Percentiles rank a stretch among this genome's conserved stretches.
phyloP scores from a whole-genome alignment of 2,113 vertebrate genomes.

The Ammodramus savannarum region DNA sequence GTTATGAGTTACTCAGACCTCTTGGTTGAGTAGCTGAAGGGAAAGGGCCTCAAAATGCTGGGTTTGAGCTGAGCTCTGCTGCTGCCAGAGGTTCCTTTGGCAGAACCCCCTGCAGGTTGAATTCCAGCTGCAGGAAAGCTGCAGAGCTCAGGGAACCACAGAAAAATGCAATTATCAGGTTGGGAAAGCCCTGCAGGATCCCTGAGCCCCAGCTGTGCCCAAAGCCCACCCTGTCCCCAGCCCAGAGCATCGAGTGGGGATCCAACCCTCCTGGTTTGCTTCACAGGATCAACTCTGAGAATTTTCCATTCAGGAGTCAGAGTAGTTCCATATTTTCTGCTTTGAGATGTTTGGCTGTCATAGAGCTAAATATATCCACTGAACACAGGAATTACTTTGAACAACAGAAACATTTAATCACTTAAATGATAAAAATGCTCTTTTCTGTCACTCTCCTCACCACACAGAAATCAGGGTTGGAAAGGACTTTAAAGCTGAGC shows the following conservation, averaged over 20 bases:
- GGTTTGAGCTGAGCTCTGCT: background rate
- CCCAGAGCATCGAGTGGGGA: background rate
- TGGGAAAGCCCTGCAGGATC: background rate
- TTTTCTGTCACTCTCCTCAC: background rate
- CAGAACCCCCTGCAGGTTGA: background rate
- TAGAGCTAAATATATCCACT: background rate
- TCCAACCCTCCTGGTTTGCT: background rate
- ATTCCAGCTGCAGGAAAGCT: background rate
- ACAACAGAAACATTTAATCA: background rate
- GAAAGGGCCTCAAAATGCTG: background rate
- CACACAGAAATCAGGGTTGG: background rate
- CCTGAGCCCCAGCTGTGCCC: background rate
- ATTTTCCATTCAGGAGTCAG: background rate
- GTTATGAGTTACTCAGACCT: background rate
- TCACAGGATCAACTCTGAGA: background rate
- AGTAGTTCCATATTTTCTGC: background rate
- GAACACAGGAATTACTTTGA: background rate
- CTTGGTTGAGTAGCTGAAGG: background rate
- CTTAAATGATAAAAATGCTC: background rate
- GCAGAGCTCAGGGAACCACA: background rate
- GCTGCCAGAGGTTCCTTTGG: background rate
- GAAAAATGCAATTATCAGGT: background rate
- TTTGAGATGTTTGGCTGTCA: background rate
- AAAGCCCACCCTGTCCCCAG: accelerated
- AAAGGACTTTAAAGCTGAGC: background rate